Percentiles rank a stretch among this genome's conserved stretches.
Evolutionary conservation across 2,888 invertebrate species (phyloP).

Genomic region (Phania funesta): DNA sequence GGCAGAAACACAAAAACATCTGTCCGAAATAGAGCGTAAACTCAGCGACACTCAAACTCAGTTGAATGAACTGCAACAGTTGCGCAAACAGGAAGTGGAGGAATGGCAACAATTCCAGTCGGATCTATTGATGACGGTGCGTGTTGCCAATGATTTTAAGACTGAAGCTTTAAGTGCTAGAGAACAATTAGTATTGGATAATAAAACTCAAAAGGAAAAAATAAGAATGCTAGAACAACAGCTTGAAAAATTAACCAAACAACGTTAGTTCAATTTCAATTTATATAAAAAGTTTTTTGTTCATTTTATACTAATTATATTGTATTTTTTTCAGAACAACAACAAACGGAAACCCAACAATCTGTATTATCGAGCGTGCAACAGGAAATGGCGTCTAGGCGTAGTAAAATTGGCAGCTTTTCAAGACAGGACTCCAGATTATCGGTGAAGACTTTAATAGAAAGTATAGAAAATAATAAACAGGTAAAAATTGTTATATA

Average conservation of each 20-base stretch:
- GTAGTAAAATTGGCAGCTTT: conserved; percentile 81
- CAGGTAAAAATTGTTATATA: conserved; percentile 81
- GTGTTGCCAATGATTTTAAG: conserved; percentile 97
- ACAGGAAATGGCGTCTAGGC: conserved; percentile 83
- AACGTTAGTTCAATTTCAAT: conserved; percentile 73
- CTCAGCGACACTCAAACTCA: conserved; percentile 85
- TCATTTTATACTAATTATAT: neutral
- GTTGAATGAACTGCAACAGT: conserved; percentile 84
- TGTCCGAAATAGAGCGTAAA: conserved; percentile 86
- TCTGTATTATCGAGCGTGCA: conserved; percentile 82
- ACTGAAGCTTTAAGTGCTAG: conserved; percentile 96
- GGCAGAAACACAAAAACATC: conserved; percentile 90
- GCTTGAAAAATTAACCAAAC: conserved; percentile 87
- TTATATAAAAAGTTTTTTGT: neutral
- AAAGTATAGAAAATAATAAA: conserved; percentile 94
- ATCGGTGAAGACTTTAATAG: conserved; percentile 94
- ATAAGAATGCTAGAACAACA: conserved; percentile 89
- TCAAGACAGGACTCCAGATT: conserved; percentile 86
- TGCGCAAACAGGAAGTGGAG: conserved; percentile 84
- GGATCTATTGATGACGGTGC: conserved; percentile 94
- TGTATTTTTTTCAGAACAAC: conserved; percentile 70
- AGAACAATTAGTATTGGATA: conserved; percentile 91
- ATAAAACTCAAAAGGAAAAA: conserved; percentile 89
- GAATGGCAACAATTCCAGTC: conserved; percentile 98
- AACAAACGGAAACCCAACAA: conserved; percentile 81